Conservation (phyloP, 2,797 vertebrate species). For the Pempheris klunzingeri region DNA sequence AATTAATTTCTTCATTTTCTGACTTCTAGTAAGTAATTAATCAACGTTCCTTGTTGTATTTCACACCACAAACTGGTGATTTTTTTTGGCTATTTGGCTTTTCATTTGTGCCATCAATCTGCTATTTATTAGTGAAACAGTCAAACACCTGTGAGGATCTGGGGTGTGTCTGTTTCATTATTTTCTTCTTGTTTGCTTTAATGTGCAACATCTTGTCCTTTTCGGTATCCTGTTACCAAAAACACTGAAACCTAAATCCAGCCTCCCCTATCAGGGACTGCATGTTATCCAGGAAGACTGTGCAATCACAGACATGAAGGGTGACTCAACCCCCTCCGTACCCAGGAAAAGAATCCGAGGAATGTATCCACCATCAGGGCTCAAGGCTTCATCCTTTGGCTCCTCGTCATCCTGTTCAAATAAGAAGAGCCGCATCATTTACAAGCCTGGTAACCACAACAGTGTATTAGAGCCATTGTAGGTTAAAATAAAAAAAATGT, state of each 20-base stretch:
- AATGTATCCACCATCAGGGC: slow-evolving; percentile 97
- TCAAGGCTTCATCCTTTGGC: slow-evolving; percentile 94
- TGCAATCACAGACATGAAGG: neutral
- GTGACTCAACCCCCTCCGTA: slow-evolving; percentile 69
- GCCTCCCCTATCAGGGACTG: neutral
- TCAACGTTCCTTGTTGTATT: neutral
- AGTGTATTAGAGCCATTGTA: too few relatives aligned
- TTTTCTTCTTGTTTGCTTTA: neutral
- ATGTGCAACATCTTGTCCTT: neutral
- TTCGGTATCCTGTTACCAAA: neutral
- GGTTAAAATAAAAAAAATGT: too few relatives aligned
- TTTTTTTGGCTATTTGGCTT: neutral
- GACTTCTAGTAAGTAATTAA: neutral
- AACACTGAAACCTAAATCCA: slow-evolving; percentile 6
- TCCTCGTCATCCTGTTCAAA: slow-evolving; percentile 95
- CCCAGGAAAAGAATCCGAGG: slow-evolving; percentile 98
- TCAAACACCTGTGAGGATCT: neutral
- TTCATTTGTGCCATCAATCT: neutral
- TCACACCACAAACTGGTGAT: neutral
- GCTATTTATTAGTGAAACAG: neutral
- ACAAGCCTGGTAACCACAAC: neutral
- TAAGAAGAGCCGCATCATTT: slow-evolving; percentile 18
- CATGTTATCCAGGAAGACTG: neutral
- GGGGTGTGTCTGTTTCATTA: accelerated
- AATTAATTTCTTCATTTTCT: neutral